Evolutionary conservation across 2,797 vertebrate genomes (phyloP), one percentile per base, ranked within the genome.

Genomic region (Macropodus opercularis): DNA sequence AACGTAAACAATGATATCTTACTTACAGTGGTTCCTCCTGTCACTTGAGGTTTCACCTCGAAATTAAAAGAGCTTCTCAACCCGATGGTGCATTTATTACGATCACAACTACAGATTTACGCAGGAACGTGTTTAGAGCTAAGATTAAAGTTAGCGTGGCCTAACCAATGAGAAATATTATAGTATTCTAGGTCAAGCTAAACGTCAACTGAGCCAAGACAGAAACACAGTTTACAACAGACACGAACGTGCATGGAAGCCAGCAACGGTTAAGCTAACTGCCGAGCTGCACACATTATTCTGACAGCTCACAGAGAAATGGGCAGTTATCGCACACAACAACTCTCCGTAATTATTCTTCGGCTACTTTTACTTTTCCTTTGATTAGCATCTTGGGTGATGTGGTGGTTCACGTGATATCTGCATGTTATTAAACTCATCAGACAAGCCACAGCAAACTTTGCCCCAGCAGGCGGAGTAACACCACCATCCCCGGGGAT

Each of bases 1-100:
- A 72, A 68, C 60, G 69, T 86, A 86, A 86, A 85, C 83, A 84
- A 65, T 42, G 69, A 61, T 74, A 76, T 73, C 72, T 36, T 38
- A 56, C 72, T 36, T 38, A 56, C 63, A 67, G 15, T 60, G 40
- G 70, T 38, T 53, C 36, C 72, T 69, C 5, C 73, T 80, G 75
- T 75, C 80, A 77, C 35, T 61, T 55, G 4, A 51, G 19, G 63
- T 31, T 17, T 54, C 34, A 15, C 22, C 26, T 17, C 23, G 24
- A 11, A 27, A 26, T 8, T 14, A 36, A 7, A 13, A 12, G 4
- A 60, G 26, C 24, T 36, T 32, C 58, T 47, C 2, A 35, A 5
- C 8, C 24, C 4, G 8, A 69, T 40, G 26, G 17, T 23, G 18
- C 49, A 56, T 6, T 31, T 22, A 9, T 8, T 15, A 14, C 11